Evolutionary conservation across 2,888 invertebrate species (phyloP).

Genomic region (Trachelus tabidus): DNA sequence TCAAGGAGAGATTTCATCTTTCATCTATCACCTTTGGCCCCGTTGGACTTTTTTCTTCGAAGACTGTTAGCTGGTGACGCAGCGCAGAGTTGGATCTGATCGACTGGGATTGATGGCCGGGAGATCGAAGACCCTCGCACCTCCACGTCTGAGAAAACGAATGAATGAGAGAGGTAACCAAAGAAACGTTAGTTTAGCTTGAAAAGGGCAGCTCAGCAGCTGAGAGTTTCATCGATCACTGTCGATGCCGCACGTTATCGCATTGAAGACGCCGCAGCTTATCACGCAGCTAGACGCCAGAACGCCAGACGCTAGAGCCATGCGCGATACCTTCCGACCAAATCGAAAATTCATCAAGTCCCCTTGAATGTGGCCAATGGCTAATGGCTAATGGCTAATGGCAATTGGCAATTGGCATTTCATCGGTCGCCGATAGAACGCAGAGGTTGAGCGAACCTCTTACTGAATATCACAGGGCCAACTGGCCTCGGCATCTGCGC

Average conservation of each 20-base stretch:
- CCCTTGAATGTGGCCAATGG: too few species aligned
- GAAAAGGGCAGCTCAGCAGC: background rate
- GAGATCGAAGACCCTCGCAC: constrained; percentile 6
- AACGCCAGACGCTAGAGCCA: background rate
- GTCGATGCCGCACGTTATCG: background rate
- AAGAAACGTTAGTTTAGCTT: too few species aligned
- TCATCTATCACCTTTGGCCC: constrained; percentile 30
- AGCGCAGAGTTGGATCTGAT: too few species aligned
- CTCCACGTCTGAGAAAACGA: background rate
- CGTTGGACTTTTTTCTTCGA: background rate
- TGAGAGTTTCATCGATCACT: constrained; percentile 16
- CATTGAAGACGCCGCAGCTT: background rate
- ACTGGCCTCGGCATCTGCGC: too few species aligned
- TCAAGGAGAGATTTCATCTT: constrained; percentile 31
- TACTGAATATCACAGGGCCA: too few species aligned
- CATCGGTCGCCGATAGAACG: too few species aligned
- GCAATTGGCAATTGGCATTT: too few species aligned
- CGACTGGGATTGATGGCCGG: too few species aligned
- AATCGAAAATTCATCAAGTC: background rate
- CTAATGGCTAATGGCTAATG: too few species aligned
- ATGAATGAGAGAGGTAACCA: background rate
- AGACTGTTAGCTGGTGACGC: too few species aligned
- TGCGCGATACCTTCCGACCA: background rate
- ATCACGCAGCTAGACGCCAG: background rate
- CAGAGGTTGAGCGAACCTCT: too few species aligned